phyloP scores from a whole-genome alignment of 2,888 invertebrate species.

The Podotricha telesiphe region DNA sequence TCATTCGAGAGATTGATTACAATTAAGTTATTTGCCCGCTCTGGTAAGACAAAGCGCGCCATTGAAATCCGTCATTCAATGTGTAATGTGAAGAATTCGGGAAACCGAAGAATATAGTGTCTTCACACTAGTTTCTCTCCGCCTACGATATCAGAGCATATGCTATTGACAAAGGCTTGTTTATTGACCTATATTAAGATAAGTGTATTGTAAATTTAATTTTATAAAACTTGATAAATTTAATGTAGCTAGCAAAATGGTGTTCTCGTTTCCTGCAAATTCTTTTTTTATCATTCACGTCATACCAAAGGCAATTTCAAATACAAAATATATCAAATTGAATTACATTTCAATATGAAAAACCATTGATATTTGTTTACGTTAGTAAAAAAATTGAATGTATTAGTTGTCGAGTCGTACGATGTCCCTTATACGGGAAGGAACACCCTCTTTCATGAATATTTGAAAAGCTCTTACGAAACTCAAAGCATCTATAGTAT shows the following conservation, averaged over 20 bases:
- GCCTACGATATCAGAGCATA: too few relatives aligned
- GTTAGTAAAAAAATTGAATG: constrained; percentile 69
- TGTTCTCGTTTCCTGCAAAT: neutral
- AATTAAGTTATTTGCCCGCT: too few relatives aligned
- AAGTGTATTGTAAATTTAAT: neutral
- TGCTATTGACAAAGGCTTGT: too few relatives aligned
- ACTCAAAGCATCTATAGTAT: constrained; percentile 41
- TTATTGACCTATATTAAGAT: too few relatives aligned
- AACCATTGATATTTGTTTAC: constrained; percentile 73
- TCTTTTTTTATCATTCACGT: constrained; percentile 1
- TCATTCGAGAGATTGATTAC: too few relatives aligned
- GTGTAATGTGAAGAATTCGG: too few relatives aligned
- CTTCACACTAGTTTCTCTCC: too few relatives aligned
- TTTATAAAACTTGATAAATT: neutral
- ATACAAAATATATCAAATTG: constrained; percentile 64
- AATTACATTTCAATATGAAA: constrained; percentile 67
- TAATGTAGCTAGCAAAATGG: neutral
- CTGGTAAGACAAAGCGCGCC: too few relatives aligned
- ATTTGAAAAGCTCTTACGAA: constrained; percentile 45
- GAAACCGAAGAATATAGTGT: too few relatives aligned
- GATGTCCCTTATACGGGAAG: constrained; percentile 42
- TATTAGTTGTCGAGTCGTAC: constrained; percentile 65
- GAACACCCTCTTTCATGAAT: constrained; percentile 44
- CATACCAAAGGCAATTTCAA: constrained; percentile 28
- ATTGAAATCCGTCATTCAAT: too few relatives aligned